Base-by-base conservation (phyloP, 2,888 invertebrate species). In the Andrena haemorrhoa region DNA sequence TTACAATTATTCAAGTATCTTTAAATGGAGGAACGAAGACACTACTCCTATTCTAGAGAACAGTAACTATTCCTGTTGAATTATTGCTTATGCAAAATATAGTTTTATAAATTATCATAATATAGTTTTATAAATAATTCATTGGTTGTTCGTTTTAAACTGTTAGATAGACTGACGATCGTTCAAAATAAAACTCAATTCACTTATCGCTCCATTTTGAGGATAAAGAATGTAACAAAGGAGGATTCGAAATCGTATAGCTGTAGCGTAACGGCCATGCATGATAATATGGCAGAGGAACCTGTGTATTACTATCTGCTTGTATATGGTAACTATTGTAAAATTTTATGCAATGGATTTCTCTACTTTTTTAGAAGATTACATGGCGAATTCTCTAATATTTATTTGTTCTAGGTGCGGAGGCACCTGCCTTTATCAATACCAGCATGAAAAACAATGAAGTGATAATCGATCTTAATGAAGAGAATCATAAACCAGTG, bases 391-490 rank as follows among this genome's bases (percentile, higher is more conserved):
- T 41, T 10, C 56, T 53, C 7, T 26, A 64, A 53, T 35, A 51
- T 53, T 69, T 84, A 81, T 85, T 69, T 72, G 6, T 91, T 92
- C 20, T 80, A 95, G 95, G 94, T 82, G 94, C 95, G 0, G 76
- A 89, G 20, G 72, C 86, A 49, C 95, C 96, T 0, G 84, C 41
- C 31, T 94, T 95, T 64, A 83, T 80, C 0, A 68, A 90, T 1
- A 94, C 94, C 4, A 96, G 95, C 89, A 90, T 96, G 89, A 94
- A 95, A 60, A 87, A 91, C 70, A 91, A 94, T 0, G 93, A 94
- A 70, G 86, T 93, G 4, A 84, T 86, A 16, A 89, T 94, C 12
- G 92, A 93, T 68, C 86, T 94, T 3, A 94, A 93, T 10, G 83
- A 71, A 4, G 86, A 91, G 12, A 87, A 88, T 4, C 89, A 90